Evolutionary conservation across 1,140 invertebrate genomes (phyloP), one percentile per base, ranked within the genome.

Genomic region (Onthophagus taurus): DNA sequence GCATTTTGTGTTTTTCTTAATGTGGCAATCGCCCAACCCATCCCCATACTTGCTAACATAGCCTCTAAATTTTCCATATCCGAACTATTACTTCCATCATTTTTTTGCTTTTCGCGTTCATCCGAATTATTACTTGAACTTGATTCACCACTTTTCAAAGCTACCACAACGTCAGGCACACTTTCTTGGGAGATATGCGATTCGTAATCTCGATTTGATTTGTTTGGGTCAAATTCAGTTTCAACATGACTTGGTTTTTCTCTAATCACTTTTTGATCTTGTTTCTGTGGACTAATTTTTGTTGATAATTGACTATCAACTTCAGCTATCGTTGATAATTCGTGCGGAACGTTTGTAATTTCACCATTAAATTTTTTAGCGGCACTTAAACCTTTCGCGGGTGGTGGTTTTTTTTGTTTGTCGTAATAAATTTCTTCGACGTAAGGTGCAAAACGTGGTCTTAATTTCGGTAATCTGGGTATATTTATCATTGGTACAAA

Each of bases 311-410:
- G 56, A 45, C 57, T 64, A 19, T 64, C 61, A 3, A 51, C 56
- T 68, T 81, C 78, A 4, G 74, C 60, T 31, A 81, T 80, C 4
- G 77, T 80, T 7, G 78, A 80, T 12, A 80, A 60, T 55, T 81
- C 78, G 49, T 78, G 77, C 3, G 72, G 70, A 21, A 65, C 52
- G 14, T 65, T 47, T 18, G 52, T 47, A 38, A 71, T 67, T 58
- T 55, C 59, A 61, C 23, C 52, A 52, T 55, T 67, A 60, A 54
- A 38, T 52, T 60, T 50, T 43, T 51, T 50, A 7, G 47, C 50
- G 8, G 36, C 46, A 5, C 36, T 43, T 8, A 57, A 36, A 12
- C 54, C 49, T 43, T 52, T 53, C 12, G 59, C 56, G 4, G 57
- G 51, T 13, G 61, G 61, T 7, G 61, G 60, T 44, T 57, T 55